These are phyloP conservation scores for Teinopalpus imperialis DNA, from an alignment of 2,888 invertebrate species.

Conservation along the genomic window DNA sequence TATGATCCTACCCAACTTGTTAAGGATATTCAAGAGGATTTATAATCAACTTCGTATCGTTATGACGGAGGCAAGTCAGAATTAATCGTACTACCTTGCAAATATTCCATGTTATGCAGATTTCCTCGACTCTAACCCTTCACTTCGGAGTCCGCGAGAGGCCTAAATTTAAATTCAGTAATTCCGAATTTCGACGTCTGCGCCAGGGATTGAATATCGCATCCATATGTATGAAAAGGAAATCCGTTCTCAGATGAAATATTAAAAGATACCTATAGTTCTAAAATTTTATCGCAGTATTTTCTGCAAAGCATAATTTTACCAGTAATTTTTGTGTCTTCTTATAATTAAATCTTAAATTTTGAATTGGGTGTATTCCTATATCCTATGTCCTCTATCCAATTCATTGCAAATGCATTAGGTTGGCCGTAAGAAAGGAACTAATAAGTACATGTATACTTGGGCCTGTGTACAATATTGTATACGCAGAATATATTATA, in stretches of 20 bases:
- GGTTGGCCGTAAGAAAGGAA: no score
- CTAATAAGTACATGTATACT: no score
- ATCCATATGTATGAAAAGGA: constrained; percentile 26
- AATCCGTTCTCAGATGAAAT: constrained; percentile 16
- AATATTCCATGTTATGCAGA: constrained; percentile 25
- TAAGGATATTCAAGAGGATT: constrained; percentile 1
- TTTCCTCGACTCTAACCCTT: constrained; percentile 11
- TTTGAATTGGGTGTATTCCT: no score
- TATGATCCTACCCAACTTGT: no score
- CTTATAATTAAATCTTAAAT: no score
- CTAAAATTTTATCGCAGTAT: neutral
- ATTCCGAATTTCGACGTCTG: constrained; percentile 21
- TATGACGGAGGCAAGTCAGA: constrained; percentile 1
- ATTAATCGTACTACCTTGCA: constrained; percentile 23
- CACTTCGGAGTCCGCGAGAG: constrained; percentile 9
- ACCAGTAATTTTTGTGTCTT: no score
- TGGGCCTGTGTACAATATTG: no score
- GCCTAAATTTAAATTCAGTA: constrained; percentile 23
- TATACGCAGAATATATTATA: no score
- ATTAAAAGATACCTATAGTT: constrained; percentile 13
- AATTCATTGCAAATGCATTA: no score
- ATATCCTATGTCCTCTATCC: no score
- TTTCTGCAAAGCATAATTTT: no score
- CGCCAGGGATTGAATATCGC: constrained; percentile 11
- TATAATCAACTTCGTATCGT: constrained; percentile 19